Conservation (phyloP, 1,140 invertebrate genomes). For the Trichoplusia ni region DNA sequence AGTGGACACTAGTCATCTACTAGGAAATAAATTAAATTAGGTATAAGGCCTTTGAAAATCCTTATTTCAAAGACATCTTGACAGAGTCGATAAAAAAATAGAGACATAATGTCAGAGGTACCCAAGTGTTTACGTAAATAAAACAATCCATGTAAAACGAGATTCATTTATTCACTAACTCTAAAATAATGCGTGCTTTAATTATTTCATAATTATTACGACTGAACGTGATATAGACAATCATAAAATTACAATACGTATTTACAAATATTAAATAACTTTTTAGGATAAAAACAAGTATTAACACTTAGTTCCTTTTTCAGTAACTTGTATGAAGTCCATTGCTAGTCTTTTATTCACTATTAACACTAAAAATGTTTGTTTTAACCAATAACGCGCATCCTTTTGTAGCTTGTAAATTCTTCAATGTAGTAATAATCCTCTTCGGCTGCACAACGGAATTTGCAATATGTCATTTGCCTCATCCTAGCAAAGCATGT, state of each 20-base stretch:
- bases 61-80: too few relatives aligned
- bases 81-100: too few relatives aligned
- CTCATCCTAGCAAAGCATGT: slow-evolving; percentile 64
- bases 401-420: not conserved
- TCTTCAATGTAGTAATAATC: slow-evolving; percentile 22
- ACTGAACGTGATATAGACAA: slow-evolving; percentile 14
- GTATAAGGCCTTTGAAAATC: too few relatives aligned
- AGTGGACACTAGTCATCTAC: too few relatives aligned
- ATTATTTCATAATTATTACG: slow-evolving; percentile 5
- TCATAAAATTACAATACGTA: slow-evolving; percentile 31
- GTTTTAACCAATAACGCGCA: not conserved
- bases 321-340: not conserved
- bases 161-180: slow-evolving; percentile 6
- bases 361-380: not conserved
- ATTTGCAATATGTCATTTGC: slow-evolving; percentile 19
- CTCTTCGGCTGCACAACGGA: slow-evolving; percentile 49
- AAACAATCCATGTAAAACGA: not conserved
- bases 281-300: not conserved
- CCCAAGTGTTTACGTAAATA: not conserved
- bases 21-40: too few relatives aligned
- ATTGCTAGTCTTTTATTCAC: slow-evolving; percentile 14
- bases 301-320: not conserved
- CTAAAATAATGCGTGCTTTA: slow-evolving; percentile 3
- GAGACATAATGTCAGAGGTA: too few relatives aligned
- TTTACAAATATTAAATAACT: slow-evolving; percentile 41